Conservation (phyloP, 1,140 invertebrate species). For the Cryptotermes secundus region DNA sequence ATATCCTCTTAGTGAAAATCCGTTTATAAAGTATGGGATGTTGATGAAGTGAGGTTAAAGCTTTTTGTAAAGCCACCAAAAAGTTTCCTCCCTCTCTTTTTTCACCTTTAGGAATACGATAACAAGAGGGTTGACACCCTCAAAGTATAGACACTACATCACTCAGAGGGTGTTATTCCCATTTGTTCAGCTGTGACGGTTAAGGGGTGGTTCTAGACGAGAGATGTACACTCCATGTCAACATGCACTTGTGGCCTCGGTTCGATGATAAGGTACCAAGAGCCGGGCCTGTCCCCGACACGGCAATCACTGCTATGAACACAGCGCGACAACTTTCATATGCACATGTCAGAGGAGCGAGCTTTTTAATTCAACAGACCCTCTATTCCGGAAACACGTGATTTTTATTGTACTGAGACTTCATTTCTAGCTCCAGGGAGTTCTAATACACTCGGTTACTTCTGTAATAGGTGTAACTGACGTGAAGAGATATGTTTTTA, state of each 20-base stretch:
- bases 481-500: too few relatives aligned
- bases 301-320: not conserved
- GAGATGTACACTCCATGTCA: not conserved
- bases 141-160: not conserved
- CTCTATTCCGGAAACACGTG: too few relatives aligned
- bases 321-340: too few relatives aligned
- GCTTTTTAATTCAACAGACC: too few relatives aligned
- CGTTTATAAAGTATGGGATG: not conserved
- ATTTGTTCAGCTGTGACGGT: constrained; percentile 6
- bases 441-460: too few relatives aligned
- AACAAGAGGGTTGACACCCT: not conserved
- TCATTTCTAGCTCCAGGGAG: too few relatives aligned
- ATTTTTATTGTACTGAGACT: too few relatives aligned
- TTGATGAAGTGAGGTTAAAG: not conserved
- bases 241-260: not conserved
- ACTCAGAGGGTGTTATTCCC: constrained; percentile 4
- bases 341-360: too few relatives aligned
- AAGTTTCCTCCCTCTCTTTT: not conserved
- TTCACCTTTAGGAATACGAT: not conserved
- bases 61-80: constrained; percentile 16
- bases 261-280: not conserved
- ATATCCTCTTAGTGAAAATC: not conserved
- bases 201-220: not conserved
- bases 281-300: not conserved
- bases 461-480: too few relatives aligned